Evolutionary conservation across 2,113 vertebrate genomes (phyloP).

Genomic region (Leptodactylus fuscus): DNA sequence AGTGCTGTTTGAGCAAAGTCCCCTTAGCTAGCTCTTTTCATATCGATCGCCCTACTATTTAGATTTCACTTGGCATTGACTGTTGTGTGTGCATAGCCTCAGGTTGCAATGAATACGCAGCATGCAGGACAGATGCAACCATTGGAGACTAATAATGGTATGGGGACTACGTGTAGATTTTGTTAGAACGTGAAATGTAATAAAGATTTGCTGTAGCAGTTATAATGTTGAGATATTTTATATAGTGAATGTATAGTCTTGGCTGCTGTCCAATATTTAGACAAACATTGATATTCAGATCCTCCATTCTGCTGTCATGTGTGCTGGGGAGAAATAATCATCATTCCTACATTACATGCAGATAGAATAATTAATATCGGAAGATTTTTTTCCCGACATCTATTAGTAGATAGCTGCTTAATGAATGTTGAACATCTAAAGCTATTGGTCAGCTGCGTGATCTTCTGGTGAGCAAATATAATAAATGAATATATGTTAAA

Average conservation of each 20-base stretch:
- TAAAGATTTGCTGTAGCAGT: neutral
- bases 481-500: neutral
- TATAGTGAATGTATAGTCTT: neutral
- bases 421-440: neutral
- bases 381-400: neutral
- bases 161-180: neutral
- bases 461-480: neutral
- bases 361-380: neutral
- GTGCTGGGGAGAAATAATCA: neutral
- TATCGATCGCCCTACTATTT: slow-evolving; percentile 9
- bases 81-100: neutral
- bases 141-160: neutral
- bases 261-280: neutral
- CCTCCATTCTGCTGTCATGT: neutral
- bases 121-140: neutral
- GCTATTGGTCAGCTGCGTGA: neutral
- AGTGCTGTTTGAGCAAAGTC: slow-evolving; percentile 19
- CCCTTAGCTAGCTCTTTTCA: slow-evolving; percentile 6
- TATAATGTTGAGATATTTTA: neutral
- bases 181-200: neutral
- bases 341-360: neutral
- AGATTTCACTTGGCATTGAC: neutral
- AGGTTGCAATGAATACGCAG: neutral
- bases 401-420: neutral
- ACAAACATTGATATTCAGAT: neutral